phyloP scores from a whole-genome alignment of 2,888 invertebrate genomes.

The Cantharis rufa region DNA sequence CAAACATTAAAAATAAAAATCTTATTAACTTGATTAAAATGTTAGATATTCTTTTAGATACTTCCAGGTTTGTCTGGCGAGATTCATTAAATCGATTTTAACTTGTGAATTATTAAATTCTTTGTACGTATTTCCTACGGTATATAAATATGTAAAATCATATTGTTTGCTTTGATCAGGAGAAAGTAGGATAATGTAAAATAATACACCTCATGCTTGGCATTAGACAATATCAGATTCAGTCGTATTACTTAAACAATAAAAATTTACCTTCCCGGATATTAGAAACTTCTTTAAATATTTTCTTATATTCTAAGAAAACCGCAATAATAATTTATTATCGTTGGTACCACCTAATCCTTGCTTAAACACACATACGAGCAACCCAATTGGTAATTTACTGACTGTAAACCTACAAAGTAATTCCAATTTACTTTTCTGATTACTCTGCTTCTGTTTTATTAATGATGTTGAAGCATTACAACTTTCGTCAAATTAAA shows the following conservation, averaged over 20 bases:
- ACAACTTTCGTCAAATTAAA: background rate
- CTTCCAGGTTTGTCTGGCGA: no score
- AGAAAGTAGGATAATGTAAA: background rate
- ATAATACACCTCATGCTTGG: background rate
- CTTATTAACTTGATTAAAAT: no score
- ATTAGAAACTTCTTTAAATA: background rate
- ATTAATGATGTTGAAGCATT: background rate
- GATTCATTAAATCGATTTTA: no score
- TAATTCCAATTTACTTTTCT: background rate
- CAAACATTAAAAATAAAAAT: no score
- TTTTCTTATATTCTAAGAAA: background rate
- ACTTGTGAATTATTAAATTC: no score
- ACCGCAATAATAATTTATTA: background rate
- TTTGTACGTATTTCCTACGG: no score
- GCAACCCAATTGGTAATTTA: background rate
- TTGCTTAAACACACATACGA: background rate
- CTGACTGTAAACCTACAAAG: background rate
- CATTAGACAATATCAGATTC: background rate
- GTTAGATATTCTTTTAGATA: no score
- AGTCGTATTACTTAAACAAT: background rate
- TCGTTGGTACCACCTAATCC: background rate
- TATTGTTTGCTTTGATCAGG: background rate
- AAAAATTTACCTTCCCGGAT: background rate
- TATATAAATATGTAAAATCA: background rate
- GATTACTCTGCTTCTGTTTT: background rate